These are phyloP conservation scores for Xanthia icteritia DNA, from an alignment of 2,888 invertebrate species.

Conservation along the genomic window DNA sequence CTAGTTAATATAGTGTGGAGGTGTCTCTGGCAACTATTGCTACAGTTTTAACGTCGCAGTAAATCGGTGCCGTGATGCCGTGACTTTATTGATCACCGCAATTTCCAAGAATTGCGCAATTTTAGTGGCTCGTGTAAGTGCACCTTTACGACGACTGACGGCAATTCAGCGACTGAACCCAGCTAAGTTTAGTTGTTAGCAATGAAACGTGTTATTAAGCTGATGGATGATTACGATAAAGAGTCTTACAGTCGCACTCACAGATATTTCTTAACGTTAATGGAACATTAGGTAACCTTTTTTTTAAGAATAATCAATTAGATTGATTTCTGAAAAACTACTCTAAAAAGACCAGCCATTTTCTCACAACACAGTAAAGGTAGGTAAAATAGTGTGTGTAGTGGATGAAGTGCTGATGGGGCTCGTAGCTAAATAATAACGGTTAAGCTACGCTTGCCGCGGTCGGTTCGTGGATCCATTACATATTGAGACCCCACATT, in stretches of 20 bases:
- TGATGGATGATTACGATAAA: conserved; percentile 41
- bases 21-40: not conserved
- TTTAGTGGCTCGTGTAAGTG: conserved; percentile 13
- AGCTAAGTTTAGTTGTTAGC: conserved; percentile 39
- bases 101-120: not conserved
- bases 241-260: not conserved
- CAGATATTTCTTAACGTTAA: conserved; percentile 6
- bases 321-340: not conserved
- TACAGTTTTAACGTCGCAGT: not conserved
- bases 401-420: not conserved
- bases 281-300: conserved; percentile 2
- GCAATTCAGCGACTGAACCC: conserved; percentile 27
- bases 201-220: conserved; percentile 30
- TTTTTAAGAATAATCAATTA: not conserved
- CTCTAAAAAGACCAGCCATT: not conserved
- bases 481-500: too few relatives aligned
- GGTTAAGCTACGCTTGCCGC: too few relatives aligned
- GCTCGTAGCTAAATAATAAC: too few relatives aligned
- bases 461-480: too few relatives aligned
- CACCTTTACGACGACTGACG: conserved; percentile 1
- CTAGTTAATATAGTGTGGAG: not conserved
- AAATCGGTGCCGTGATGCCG: not conserved
- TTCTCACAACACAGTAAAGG: too few relatives aligned
- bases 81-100: too few relatives aligned
- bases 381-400: not conserved